Base-by-base conservation (phyloP, 2,113 vertebrate species). In the Gracilinanus agilis region DNA sequence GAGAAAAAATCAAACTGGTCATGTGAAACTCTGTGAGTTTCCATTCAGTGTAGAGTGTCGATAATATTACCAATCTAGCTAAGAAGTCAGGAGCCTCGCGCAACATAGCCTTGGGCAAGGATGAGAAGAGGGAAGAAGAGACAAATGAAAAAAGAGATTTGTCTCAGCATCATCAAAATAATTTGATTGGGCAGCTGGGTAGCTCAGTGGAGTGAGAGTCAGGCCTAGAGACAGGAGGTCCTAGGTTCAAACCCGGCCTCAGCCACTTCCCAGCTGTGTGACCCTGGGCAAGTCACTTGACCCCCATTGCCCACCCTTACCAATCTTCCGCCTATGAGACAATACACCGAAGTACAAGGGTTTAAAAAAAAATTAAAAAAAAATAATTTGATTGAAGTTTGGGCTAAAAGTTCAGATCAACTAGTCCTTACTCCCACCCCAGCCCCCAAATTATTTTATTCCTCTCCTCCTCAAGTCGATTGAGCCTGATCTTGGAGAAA, bases 141-240 rank as follows among this genome's bases (percentile, higher is more conserved):
- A 92, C 24, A 94, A 97, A 93, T 44, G 24, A 75, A 25, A 90
- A 94, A n/a, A 44, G n/a, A 44, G 19, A 53, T 90, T 89, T 88
- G 90, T 88, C 24, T 89, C 44, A 90, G 55, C n/a, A 44, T n/a
- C 75, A 9, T 21, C 61, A 91, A 27, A n/a, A n/a, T n/a, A n/a
- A n/a, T n/a, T n/a, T n/a, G n/a, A n/a, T n/a, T n/a, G n/a, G n/a
- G n/a, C n/a, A n/a, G n/a, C n/a, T n/a, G n/a, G n/a, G n/a, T n/a
- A n/a, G n/a, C n/a, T n/a, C n/a, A n/a, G n/a, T n/a, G n/a, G n/a
- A n/a, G n/a, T n/a, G n/a, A n/a, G n/a, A n/a, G n/a, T n/a, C n/a
- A n/a, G n/a, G n/a, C n/a, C n/a, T n/a, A n/a, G n/a, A n/a, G n/a
- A n/a, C n/a, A n/a, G n/a, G n/a, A n/a, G n/a, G n/a, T n/a, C n/a